Conservation (phyloP, 2,797 vertebrate genomes). For the Onychomys arenicola region DNA sequence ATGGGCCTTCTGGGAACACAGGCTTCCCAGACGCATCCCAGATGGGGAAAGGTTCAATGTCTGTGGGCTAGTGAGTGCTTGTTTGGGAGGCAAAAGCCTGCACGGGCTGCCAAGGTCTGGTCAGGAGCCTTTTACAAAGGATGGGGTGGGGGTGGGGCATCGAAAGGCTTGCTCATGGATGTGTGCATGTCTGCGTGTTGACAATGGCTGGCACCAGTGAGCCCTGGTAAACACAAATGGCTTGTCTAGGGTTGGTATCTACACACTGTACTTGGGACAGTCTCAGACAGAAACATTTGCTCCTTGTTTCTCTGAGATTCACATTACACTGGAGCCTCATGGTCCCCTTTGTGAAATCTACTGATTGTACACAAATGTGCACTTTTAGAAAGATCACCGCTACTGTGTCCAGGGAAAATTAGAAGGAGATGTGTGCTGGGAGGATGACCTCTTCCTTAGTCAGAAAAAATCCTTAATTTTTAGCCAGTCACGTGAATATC, state of each 20-base stretch:
- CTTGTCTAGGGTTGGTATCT: neutral
- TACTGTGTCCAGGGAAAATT: neutral
- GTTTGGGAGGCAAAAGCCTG: neutral
- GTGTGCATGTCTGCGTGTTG: neutral
- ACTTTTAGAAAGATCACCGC: constrained; percentile 17
- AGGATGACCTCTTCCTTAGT: neutral
- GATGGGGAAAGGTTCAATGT: neutral
- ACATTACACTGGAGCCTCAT: neutral
- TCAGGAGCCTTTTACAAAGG: neutral
- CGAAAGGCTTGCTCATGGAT: neutral
- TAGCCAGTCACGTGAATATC: neutral
- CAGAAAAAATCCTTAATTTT: neutral
- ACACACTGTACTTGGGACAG: neutral
- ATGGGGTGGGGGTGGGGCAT: neutral
- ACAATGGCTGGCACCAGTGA: neutral
- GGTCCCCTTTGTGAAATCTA: constrained; percentile 11
- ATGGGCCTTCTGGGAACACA: neutral
- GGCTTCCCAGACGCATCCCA: neutral
- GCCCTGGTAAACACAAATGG: neutral
- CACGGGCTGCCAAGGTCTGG: neutral
- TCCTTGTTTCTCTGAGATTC: neutral
- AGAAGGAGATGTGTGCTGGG: neutral
- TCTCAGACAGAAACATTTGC: neutral
- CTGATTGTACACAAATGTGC: neutral
- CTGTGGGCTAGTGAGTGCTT: neutral